These are phyloP conservation scores for Pygmarrhopalites habei DNA, from an alignment of 1,140 invertebrate species.

Conservation along the genomic window DNA sequence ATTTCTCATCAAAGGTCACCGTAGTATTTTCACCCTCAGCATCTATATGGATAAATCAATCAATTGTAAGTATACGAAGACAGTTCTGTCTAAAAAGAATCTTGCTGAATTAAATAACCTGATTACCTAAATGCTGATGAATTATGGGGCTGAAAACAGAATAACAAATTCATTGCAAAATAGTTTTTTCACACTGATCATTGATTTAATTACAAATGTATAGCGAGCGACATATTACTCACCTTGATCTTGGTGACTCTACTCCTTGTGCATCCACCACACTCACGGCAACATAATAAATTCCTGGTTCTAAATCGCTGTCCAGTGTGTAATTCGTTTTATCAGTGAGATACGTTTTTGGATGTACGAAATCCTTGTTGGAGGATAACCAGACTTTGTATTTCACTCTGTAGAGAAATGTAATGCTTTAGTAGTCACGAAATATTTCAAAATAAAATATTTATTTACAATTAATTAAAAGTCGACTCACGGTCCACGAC, in stretches of 20 bases:
- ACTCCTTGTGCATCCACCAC: constrained; percentile 57
- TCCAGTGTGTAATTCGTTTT: constrained; percentile 53
- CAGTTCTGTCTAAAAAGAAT: no score
- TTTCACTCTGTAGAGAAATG: no score
- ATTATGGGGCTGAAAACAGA: constrained; percentile 45
- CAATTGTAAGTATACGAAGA: no score
- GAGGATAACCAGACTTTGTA: no score
- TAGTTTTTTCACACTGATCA: background rate
- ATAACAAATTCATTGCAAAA: constrained; percentile 43
- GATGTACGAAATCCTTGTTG: no score
- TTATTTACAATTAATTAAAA: no score
- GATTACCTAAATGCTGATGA: no score
- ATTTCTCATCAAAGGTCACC: background rate
- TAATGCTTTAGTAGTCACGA: no score
- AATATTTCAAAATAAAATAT: no score
- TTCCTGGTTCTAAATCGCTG: constrained; percentile 46
- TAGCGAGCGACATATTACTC: no score
- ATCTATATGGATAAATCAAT: background rate
- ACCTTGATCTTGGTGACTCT: constrained; percentile 45
- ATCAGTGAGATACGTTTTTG: constrained; percentile 48
- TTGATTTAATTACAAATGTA: no score
- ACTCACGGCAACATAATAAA: constrained; percentile 59
- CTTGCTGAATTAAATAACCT: no score
- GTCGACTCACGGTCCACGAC: constrained; percentile 25
- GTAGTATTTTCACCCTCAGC: background rate